These are phyloP conservation scores for Zosterops japonicus DNA, from an alignment of 2,113 vertebrate species.

Conservation along the genomic window DNA sequence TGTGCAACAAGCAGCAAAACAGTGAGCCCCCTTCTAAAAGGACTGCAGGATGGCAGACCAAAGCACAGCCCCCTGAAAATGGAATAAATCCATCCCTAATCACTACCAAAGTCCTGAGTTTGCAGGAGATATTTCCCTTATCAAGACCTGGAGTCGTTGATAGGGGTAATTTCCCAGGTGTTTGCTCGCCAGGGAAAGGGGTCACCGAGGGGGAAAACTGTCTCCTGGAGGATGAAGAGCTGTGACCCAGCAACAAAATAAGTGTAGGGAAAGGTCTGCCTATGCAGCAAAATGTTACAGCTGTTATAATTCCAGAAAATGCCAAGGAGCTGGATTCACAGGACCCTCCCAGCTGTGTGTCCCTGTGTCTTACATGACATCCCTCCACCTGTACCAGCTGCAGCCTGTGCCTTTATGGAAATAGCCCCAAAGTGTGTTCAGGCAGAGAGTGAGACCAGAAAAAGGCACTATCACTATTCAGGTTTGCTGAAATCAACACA, in stretches of 20 bases:
- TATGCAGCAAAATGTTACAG: not conserved
- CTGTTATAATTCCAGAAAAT: not conserved
- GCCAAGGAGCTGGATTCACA: not conserved
- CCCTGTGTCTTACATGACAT: not conserved
- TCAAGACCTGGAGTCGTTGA: not conserved
- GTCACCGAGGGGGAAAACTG: not conserved
- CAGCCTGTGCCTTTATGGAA: not conserved
- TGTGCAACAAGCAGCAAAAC: not conserved
- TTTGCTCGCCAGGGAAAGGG: not conserved
- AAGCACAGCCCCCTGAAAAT: not conserved
- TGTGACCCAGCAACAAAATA: not conserved
- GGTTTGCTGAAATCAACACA: not conserved
- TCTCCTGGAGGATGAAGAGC: not conserved
- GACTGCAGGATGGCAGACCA: not conserved
- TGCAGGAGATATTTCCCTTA: constrained; percentile 30
- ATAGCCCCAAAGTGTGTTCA: not conserved
- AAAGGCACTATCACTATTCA: not conserved
- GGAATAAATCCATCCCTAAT: not conserved
- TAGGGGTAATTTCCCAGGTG: not conserved
- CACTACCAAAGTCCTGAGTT: not conserved
- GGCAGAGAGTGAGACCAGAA: not conserved
- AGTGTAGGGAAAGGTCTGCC: constrained; percentile 1
- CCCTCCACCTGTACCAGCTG: not conserved
- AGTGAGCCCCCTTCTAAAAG: not conserved
- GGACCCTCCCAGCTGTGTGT: not conserved